A percentile compares a stretch with the other conserved stretches of the same genome.
These are phyloP conservation scores for Pangasianodon hypophthalmus DNA, from an alignment of 2,113 vertebrate genomes.

Conservation along the genomic window DNA sequence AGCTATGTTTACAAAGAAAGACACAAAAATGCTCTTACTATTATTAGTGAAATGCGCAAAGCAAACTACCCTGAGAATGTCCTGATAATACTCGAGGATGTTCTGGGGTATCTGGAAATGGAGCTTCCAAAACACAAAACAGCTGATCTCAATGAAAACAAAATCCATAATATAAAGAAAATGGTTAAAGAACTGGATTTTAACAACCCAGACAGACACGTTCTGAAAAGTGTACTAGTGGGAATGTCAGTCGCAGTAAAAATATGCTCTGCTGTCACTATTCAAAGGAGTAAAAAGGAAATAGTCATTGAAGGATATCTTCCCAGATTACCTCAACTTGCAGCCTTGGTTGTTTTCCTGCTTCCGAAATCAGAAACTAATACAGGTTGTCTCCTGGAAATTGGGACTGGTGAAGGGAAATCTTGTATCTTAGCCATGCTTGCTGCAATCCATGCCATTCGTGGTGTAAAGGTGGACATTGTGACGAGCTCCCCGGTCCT, in stretches of 20 bases:
- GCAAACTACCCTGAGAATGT: conserved; percentile 7
- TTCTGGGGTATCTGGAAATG: neutral
- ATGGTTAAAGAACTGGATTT: conserved; percentile 44
- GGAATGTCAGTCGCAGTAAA: conserved; percentile 44
- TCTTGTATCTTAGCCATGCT: conserved; percentile 57
- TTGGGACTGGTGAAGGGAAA: conserved; percentile 57
- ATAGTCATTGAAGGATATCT: conserved; percentile 50
- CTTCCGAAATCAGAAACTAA: conserved; percentile 15
- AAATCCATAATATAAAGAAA: neutral
- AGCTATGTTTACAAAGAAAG: neutral
- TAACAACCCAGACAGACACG: conserved; percentile 27
- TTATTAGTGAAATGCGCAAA: conserved; percentile 9
- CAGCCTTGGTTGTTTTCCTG: conserved; percentile 49
- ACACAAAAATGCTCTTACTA: neutral
- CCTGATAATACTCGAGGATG: conserved; percentile 7
- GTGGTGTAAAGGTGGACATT: conserved; percentile 51
- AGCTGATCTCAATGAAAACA: neutral
- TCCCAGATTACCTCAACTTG: conserved; percentile 55
- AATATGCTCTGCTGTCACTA: conserved; percentile 26
- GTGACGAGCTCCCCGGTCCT: conserved; percentile 53
- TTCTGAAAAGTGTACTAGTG: conserved; percentile 39
- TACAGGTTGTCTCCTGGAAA: conserved; percentile 54
- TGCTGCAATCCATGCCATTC: conserved; percentile 49
- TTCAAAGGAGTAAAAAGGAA: conserved; percentile 14
- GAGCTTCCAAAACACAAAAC: neutral